phyloP scores from a whole-genome alignment of 1,140 invertebrate species.

The Euura saliciscinereae region DNA sequence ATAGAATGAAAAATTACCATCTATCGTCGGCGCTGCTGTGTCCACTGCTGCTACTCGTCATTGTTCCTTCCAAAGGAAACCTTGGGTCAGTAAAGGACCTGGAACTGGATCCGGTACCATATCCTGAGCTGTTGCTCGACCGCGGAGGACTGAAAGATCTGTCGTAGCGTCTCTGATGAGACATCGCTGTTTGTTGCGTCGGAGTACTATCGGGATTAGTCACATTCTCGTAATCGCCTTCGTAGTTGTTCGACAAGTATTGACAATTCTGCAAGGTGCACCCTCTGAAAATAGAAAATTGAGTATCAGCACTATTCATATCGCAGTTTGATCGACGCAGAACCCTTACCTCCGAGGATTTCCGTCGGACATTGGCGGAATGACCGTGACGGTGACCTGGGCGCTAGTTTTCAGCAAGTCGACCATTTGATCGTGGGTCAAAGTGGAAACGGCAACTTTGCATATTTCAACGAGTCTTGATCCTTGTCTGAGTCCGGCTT shows the following conservation, averaged over 20 bases:
- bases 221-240: slow-evolving; percentile 78
- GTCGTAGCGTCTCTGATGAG: slow-evolving; percentile 70
- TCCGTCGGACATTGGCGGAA: slow-evolving; percentile 76
- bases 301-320: not conserved
- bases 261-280: slow-evolving; percentile 73
- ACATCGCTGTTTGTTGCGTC: slow-evolving; percentile 60
- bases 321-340: too few relatives aligned
- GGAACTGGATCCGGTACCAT: slow-evolving; percentile 80
- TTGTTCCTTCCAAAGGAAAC: slow-evolving; percentile 63
- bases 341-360: slow-evolving; percentile 64
- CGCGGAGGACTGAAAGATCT: slow-evolving; percentile 81
- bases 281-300: slow-evolving; percentile 58
- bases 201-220: slow-evolving; percentile 61
- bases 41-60: slow-evolving; percentile 70
- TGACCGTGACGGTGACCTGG: slow-evolving; percentile 83
- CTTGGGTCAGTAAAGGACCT: slow-evolving; percentile 69
- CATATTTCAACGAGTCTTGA: slow-evolving; percentile 92
- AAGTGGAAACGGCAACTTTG: slow-evolving; percentile 85
- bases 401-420: slow-evolving; percentile 90
- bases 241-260: slow-evolving; percentile 67
- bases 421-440: slow-evolving; percentile 93
- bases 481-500: slow-evolving; percentile 88
- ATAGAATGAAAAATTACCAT: slow-evolving; percentile 56
- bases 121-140: slow-evolving; percentile 82
- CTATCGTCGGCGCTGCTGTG: slow-evolving; percentile 69